phyloP scores from a whole-genome alignment of 2,797 vertebrate genomes.

The Hapalemur alaotrensis region DNA sequence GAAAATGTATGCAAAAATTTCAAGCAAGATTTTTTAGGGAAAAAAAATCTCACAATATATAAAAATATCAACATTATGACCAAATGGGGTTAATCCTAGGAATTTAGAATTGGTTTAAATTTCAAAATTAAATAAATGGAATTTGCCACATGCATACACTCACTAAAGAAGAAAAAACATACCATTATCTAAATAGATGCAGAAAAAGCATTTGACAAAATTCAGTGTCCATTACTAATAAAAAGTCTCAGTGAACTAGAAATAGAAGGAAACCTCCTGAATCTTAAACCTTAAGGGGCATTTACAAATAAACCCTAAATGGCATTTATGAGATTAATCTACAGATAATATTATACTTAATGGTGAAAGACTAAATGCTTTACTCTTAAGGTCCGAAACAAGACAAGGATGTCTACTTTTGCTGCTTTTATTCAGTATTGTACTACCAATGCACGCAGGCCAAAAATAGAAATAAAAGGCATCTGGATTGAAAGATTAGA shows the following conservation, averaged over 20 bases:
- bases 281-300: neutral
- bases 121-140: neutral
- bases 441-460: neutral
- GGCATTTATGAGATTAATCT: neutral
- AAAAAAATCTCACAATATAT: neutral
- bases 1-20: slow-evolving; percentile 14
- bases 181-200: neutral
- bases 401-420: neutral
- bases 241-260: neutral
- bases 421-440: neutral
- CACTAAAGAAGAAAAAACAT: neutral
- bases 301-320: neutral
- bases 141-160: neutral
- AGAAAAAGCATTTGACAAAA: slow-evolving; percentile 24
- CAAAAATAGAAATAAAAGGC: neutral
- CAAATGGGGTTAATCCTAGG: neutral
- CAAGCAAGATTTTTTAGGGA: neutral
- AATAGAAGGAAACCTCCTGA: neutral
- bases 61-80: neutral
- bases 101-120: neutral
- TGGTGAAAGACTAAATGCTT: neutral
- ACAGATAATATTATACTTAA: neutral
- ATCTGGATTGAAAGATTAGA: neutral
- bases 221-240: neutral
- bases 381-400: neutral